phyloP scores from a whole-genome alignment of 2,888 invertebrate species.

The Phalera bucephala region DNA sequence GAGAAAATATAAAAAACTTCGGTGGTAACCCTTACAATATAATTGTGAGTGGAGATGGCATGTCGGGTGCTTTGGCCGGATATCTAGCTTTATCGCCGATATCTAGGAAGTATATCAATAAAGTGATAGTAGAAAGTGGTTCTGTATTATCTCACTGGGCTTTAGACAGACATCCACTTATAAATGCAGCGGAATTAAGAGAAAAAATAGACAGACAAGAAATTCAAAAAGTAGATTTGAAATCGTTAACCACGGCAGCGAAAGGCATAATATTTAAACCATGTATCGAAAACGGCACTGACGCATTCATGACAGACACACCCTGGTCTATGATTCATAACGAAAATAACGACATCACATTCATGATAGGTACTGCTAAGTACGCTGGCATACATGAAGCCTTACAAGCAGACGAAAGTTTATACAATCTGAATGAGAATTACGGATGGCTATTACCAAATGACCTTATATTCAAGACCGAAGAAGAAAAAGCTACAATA shows the following conservation, averaged over 20 bases:
- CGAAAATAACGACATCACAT: constrained; percentile 35
- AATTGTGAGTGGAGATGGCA: constrained; percentile 61
- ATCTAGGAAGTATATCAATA: constrained; percentile 49
- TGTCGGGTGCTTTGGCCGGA: constrained; percentile 57
- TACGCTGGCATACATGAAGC: constrained; percentile 57
- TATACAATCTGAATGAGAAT: constrained; percentile 44
- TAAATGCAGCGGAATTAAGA: constrained; percentile 50
- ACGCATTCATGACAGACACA: constrained; percentile 45
- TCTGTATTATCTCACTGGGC: constrained; percentile 61
- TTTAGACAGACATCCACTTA: constrained; percentile 53
- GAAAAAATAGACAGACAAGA: constrained; percentile 40
- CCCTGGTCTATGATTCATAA: constrained; percentile 51
- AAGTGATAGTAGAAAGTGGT: constrained; percentile 67
- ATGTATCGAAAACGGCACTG: constrained; percentile 46
- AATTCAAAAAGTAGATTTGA: constrained; percentile 28
- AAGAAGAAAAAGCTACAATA: constrained; percentile 25
- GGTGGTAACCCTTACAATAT: constrained; percentile 64
- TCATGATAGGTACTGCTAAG: constrained; percentile 59
- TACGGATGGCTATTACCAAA: constrained; percentile 44
- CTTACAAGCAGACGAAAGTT: constrained; percentile 31
- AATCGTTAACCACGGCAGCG: constrained; percentile 36
- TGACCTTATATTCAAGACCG: constrained; percentile 48
- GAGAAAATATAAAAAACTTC: constrained; percentile 53
- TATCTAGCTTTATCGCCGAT: constrained; percentile 52
- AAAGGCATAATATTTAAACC: constrained; percentile 45